phyloP scores from a whole-genome alignment of 2,888 invertebrate species.

The Rotaria magnacalcarata region DNA sequence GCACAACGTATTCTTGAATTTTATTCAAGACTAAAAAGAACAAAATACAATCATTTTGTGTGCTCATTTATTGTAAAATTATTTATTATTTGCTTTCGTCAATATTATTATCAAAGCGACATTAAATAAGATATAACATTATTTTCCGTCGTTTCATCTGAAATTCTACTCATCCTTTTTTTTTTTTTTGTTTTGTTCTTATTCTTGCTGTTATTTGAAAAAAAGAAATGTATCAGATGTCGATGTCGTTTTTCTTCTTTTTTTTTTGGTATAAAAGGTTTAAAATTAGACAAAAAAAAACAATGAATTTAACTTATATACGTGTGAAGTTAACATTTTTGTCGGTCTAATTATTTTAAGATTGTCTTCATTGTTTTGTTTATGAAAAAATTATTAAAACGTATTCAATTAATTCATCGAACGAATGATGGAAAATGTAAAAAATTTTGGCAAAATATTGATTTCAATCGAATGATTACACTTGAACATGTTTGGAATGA shows the following conservation, averaged over 20 bases:
- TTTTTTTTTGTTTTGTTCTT: background rate
- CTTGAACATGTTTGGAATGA: background rate
- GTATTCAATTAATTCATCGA: slow-evolving; percentile 2
- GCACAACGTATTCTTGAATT: background rate
- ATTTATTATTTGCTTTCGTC: slow-evolving; percentile 25
- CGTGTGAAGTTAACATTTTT: background rate
- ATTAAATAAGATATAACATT: background rate
- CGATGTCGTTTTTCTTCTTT: background rate
- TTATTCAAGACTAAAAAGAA: background rate
- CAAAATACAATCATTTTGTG: background rate
- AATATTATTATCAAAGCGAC: background rate
- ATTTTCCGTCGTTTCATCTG: background rate
- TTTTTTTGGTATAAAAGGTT: background rate
- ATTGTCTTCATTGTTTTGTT: background rate
- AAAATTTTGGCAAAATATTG: slow-evolving; percentile 22
- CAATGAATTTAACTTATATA: background rate
- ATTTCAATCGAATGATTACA: background rate
- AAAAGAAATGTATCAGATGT: background rate
- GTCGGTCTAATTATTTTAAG: background rate
- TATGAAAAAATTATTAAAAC: background rate
- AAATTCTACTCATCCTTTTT: background rate
- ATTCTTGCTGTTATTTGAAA: background rate
- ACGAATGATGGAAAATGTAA: background rate
- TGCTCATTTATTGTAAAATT: background rate
- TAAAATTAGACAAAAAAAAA: background rate